Conservation (phyloP, 2,113 vertebrate genomes). For the Callionymus lyra region DNA sequence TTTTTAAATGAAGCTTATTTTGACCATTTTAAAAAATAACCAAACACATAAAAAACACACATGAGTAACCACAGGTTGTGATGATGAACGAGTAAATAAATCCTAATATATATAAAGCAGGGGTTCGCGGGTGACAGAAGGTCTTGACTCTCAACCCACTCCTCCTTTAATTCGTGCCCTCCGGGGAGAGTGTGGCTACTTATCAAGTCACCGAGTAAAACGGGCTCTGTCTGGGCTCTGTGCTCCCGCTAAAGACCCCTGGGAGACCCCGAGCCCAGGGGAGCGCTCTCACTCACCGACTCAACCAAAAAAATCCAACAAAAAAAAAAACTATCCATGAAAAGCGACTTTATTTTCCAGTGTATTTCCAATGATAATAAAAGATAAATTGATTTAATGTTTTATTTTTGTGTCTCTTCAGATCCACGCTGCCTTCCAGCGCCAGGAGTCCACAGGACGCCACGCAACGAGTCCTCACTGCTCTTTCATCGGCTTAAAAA, state of each 20-base stretch:
- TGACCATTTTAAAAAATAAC: too few species aligned
- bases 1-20: too few species aligned
- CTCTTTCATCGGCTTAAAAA: constrained; percentile 88
- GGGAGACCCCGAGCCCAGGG: constrained; percentile 59
- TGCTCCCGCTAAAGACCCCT: constrained; percentile 70
- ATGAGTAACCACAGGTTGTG: too few species aligned
- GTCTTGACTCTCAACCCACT: constrained; percentile 58
- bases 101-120: constrained; percentile 29
- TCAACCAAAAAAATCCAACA: neutral
- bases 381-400: neutral
- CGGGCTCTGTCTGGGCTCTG: constrained; percentile 64
- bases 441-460: constrained; percentile 89
- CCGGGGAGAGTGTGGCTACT: constrained; percentile 68
- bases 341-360: neutral
- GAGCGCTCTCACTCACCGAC: constrained; percentile 44
- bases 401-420: constrained; percentile 33
- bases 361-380: neutral
- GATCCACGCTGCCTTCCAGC: constrained; percentile 70
- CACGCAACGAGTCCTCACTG: constrained; percentile 87
- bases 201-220: constrained; percentile 73
- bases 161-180: constrained; percentile 63
- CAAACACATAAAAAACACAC: too few species aligned
- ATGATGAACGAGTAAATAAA: neutral
- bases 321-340: constrained; percentile 9
- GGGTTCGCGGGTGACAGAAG: constrained; percentile 63